Percentiles rank a stretch among this genome's conserved stretches.
These are phyloP conservation scores for Actinernus sp. DNA, from an alignment of 92 coral and sea anemone genomes.

Conservation along the genomic window DNA sequence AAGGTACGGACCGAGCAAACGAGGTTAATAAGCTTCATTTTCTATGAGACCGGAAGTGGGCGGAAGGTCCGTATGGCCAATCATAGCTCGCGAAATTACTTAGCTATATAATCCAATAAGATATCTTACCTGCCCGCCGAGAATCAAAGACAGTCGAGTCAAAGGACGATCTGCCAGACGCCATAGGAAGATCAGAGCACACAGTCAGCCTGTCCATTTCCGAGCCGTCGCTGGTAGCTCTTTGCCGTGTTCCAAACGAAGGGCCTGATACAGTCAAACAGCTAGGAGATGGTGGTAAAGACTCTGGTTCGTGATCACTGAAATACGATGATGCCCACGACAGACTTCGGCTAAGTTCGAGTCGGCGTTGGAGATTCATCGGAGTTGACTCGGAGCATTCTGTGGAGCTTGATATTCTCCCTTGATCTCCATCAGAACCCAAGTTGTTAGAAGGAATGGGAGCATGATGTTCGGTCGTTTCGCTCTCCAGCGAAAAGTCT, in stretches of 20 bases:
- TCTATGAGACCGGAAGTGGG: too few relatives aligned
- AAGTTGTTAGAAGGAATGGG: too few relatives aligned
- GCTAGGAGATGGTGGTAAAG: slow-evolving; percentile 54
- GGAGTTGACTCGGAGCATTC: slow-evolving; percentile 20
- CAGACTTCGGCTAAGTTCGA: slow-evolving; percentile 25
- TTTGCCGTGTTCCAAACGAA: neutral
- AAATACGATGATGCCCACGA: slow-evolving; percentile 44
- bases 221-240: slow-evolving; percentile 9
- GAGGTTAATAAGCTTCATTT: too few relatives aligned
- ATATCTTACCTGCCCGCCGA: too few relatives aligned
- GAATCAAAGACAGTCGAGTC: too few relatives aligned
- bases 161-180: neutral
- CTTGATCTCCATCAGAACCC: slow-evolving; percentile 5
- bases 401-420: slow-evolving; percentile 2
- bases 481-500: neutral
- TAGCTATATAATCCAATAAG: too few relatives aligned
- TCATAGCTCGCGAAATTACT: too few relatives aligned
- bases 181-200: neutral
- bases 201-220: slow-evolving; percentile 1
- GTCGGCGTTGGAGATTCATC: slow-evolving; percentile 5
- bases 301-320: slow-evolving; percentile 63
- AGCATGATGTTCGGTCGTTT: too few relatives aligned
- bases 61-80: too few relatives aligned
- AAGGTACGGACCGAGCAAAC: too few relatives aligned
- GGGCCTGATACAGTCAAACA: neutral